A percentile compares a stretch with the other conserved stretches of the same genome.
These are phyloP conservation scores for Silurus aristotelis DNA, from an alignment of 2,797 vertebrate genomes.

Conservation along the genomic window DNA sequence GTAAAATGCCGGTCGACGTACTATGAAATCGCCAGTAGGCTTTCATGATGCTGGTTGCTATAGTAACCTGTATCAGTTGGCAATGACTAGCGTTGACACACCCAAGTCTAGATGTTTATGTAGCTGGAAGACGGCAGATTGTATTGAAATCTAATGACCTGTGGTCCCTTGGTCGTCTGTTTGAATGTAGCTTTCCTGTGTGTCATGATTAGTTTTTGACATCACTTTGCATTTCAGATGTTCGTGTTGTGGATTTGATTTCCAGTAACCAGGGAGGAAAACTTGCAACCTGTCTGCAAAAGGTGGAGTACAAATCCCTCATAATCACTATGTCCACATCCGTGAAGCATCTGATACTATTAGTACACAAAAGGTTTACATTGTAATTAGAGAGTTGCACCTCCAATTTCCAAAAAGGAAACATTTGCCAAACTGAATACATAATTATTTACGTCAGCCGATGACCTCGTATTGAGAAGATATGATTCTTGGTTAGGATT, in stretches of 20 bases:
- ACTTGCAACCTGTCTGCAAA: not conserved
- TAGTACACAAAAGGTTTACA: not conserved
- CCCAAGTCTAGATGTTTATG: too few relatives aligned
- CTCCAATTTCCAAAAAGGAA: not conserved
- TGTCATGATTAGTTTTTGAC: not conserved
- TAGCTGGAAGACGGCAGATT: too few relatives aligned
- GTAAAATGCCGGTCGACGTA: too few relatives aligned
- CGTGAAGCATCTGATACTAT: not conserved
- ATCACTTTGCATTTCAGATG: not conserved
- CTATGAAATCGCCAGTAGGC: too few relatives aligned
- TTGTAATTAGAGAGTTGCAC: not conserved
- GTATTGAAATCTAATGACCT: too few relatives aligned
- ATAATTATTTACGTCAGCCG: not conserved
- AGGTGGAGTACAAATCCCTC: not conserved
- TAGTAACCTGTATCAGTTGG: too few relatives aligned
- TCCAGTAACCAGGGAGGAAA: not conserved
- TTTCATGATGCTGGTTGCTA: too few relatives aligned
- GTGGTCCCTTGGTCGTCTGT: too few relatives aligned
- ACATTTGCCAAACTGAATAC: not conserved
- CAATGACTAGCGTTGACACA: too few relatives aligned
- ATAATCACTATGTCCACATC: not conserved
- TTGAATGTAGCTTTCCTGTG: too few relatives aligned
- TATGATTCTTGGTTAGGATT: not conserved
- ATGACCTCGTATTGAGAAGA: not conserved
- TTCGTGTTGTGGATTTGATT: not conserved